Conservation (phyloP, 2,888 invertebrate species). For the Sicus ferrugineus region DNA sequence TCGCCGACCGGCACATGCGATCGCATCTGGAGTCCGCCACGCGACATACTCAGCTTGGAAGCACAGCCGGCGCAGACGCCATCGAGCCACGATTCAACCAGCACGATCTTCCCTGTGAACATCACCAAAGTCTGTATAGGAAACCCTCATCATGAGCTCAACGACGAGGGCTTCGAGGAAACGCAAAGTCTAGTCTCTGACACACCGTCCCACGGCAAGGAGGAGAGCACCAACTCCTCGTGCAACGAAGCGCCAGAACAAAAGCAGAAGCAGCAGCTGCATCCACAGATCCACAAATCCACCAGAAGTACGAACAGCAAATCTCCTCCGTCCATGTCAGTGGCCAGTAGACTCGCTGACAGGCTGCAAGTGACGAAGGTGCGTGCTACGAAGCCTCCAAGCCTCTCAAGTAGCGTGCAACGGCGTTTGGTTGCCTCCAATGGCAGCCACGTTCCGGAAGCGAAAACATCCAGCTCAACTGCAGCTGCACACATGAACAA, state of each 20-base stretch:
- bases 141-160: slow-evolving; percentile 68
- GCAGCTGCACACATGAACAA: slow-evolving; percentile 44
- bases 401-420: slow-evolving; percentile 32
- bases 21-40: slow-evolving; percentile 69
- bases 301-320: slow-evolving; percentile 48
- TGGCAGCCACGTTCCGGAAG: slow-evolving; percentile 67
- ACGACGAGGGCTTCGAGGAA: slow-evolving; percentile 92
- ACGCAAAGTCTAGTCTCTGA: slow-evolving; percentile 88
- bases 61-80: slow-evolving; percentile 41
- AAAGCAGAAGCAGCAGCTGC: slow-evolving; percentile 65
- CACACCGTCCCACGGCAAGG: slow-evolving; percentile 79
- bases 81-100: slow-evolving; percentile 15
- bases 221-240: slow-evolving; percentile 72
- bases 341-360: slow-evolving; percentile 49
- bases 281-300: slow-evolving; percentile 33
- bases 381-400: slow-evolving; percentile 38
- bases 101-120: slow-evolving; percentile 34
- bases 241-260: slow-evolving; percentile 72
- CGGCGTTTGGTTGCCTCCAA: slow-evolving; percentile 44
- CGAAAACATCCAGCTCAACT: slow-evolving; percentile 69
- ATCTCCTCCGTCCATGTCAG: slow-evolving; percentile 20
- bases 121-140: slow-evolving; percentile 50
- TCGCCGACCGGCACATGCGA: slow-evolving; percentile 71
- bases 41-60: slow-evolving; percentile 49
- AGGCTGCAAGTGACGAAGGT: slow-evolving; percentile 49